Base-by-base conservation (phyloP, 2,888 invertebrate species). In the Latrodectus hesperus region DNA sequence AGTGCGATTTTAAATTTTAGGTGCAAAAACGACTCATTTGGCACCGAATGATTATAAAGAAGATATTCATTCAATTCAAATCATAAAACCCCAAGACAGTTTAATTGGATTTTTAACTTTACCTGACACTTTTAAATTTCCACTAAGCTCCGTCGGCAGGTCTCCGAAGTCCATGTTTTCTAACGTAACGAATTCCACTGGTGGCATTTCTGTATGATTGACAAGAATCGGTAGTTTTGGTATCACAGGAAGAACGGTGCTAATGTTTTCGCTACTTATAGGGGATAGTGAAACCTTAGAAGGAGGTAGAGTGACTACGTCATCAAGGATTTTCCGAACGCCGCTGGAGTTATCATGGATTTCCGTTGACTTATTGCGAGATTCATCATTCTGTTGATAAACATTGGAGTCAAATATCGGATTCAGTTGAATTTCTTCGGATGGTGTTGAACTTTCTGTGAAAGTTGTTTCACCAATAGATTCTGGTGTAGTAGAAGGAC, bases 121-220 rank as follows among this genome's bases (percentile, higher is more conserved):
- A 90, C 90, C 89, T 67, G 90, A 90, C 26, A 90, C 88, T 81
- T 87, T 86, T 12, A 90, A 80, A 52, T 86, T 77, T 60, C 90
- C 90, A 74, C 90, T 82, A 16, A 88, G 65, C 11, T 88, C 88
- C 9, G 88, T 77, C 6, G 83, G 73, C 17, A 78, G 38, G 9
- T 74, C 83, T 26, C 67, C 67, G 3, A 79, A 0, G 52, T 76
- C 80, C n/a, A 74, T 52, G n/a, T 75, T 51, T 5, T 52, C 51
- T 16, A 80, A 49, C 2, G 84, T 88, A 1, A 70, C 88, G 1
- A 75, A 10, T 17, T 73, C 75, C 1, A 38, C 9, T 17, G 51
- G 71, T 4, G 78, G 70, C 4, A 38, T 38, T 14, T 75, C 80
- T 1, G 65, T 65, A 16, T 64, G 38, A 10, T 49, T 52, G 16